A percentile compares a stretch with the other conserved stretches of the same genome.
Evolutionary conservation across 2,113 vertebrate genomes (phyloP).

Genomic region (Recurvirostra avosetta): DNA sequence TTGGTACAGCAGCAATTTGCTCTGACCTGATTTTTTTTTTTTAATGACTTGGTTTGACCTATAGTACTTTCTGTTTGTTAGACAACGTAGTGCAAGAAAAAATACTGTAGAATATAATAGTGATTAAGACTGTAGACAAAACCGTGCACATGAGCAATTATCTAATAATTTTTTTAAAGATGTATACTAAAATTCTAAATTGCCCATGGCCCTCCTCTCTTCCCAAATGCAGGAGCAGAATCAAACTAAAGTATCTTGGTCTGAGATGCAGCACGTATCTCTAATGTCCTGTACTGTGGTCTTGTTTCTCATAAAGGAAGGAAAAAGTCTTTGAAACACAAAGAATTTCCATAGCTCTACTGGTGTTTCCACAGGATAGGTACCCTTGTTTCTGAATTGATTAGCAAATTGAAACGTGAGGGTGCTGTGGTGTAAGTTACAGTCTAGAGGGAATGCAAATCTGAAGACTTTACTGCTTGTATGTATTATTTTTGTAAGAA

Average conservation of each 20-base stretch:
- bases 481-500: background rate
- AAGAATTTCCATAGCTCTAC: background rate
- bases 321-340: background rate
- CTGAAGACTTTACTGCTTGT: background rate
- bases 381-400: background rate
- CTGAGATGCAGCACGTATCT: background rate
- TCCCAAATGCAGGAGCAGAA: background rate
- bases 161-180: rapidly evolving
- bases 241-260: background rate
- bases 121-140: background rate
- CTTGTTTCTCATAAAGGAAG: background rate
- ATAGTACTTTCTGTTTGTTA: background rate
- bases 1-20: background rate
- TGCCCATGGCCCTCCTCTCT: background rate
- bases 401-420: background rate
- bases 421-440: background rate
- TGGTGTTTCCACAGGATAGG: background rate
- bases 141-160: background rate
- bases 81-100: background rate
- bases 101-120: background rate
- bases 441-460: background rate
- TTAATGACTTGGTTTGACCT: background rate
- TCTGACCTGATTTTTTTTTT: background rate
- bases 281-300: background rate
- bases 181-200: background rate